Evolutionary conservation across 2,888 invertebrate species (phyloP), one percentile per base, ranked within the genome.

Genomic region (Syrista parreyssii): DNA sequence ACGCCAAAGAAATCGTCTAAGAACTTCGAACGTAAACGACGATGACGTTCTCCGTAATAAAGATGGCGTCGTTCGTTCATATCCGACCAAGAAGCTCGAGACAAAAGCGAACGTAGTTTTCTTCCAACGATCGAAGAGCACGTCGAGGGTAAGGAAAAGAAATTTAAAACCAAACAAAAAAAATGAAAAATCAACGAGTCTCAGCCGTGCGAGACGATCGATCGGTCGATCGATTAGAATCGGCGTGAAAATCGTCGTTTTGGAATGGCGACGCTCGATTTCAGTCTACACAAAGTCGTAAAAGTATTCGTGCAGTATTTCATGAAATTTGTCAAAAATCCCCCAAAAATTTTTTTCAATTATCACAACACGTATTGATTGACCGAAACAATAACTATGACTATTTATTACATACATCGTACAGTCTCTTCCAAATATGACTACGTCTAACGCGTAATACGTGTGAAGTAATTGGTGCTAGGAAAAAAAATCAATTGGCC

Each of bases 401-500:
- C 55, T 55, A 9, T 23, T 55, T 55, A 55, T 2, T 23, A 55
- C 55, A 23, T 2, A 6, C 23, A 55, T 9, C 55, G 15, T 23
- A 2, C 0, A 55, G 23, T 9, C 23, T 23, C 9, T 55, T 55
- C 15, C 23, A 6, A 55, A 23, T 23, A 55, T 9, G 9, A 23
- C 0, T 55, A 23, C 15, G 15, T 9, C 55, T 9, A 55, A 55
- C 23, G 23, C 55, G 23, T 9, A 9, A 55, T 55, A 55, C 55
- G 23, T 55, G 23, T 55, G 9, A 55, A 23, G 9, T 55, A 55
- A 55, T 55, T 15, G 40, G 35, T 12, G 75, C 1, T 68, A 23
- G 1, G 69, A 68, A 75, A 75, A 75, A 68, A 71, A 77, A 75
- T 77, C 74, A 77, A 77, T 77, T 68, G n/a, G 74, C 33, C 55